Conservation (phyloP, 2,113 vertebrate genomes). For the Oreocharis arfaki region DNA sequence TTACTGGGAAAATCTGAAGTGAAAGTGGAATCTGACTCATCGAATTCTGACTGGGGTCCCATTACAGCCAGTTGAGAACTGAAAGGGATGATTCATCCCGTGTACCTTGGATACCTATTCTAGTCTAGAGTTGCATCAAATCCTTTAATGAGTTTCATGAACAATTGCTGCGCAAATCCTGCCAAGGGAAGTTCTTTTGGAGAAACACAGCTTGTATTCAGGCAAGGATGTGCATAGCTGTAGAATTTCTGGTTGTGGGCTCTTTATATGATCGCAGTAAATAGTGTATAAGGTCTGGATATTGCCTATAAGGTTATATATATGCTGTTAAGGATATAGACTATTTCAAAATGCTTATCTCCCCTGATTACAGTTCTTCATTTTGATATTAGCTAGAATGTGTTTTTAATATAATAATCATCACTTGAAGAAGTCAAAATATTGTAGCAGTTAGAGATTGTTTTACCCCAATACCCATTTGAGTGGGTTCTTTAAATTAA, state of each 20-base stretch:
- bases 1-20: neutral
- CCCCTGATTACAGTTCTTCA: neutral
- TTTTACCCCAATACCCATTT: neutral
- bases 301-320: neutral
- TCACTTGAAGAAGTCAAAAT: neutral
- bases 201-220: neutral
- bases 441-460: neutral
- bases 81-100: neutral
- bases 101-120: neutral
- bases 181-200: neutral
- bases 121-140: neutral
- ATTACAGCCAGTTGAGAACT: neutral
- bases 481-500: neutral
- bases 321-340: neutral
- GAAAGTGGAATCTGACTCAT: neutral
- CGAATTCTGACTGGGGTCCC: fast-evolving
- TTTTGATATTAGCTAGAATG: neutral
- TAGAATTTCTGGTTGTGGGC: neutral
- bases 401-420: neutral
- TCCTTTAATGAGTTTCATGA: neutral
- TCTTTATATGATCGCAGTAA: neutral
- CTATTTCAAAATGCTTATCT: neutral
- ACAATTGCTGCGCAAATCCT: neutral
- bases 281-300: neutral
- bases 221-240: neutral